phyloP scores from a whole-genome alignment of 2,797 vertebrate genomes.

The Podarcis lilfordi region DNA sequence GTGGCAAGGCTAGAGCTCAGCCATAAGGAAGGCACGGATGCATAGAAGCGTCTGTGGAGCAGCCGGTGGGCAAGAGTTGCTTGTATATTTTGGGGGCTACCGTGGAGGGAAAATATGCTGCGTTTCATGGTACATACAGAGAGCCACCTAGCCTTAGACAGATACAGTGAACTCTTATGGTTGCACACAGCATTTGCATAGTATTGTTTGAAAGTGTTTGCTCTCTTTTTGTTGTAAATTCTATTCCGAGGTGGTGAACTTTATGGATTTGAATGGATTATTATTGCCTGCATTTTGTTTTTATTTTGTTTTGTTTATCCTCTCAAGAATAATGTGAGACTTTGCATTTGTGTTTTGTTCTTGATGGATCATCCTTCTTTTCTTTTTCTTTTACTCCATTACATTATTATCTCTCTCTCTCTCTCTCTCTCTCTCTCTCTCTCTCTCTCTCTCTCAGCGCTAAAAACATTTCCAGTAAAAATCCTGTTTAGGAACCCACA shows the following conservation, averaged over 20 bases:
- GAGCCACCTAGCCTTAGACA: background rate
- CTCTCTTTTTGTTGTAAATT: constrained; percentile 47
- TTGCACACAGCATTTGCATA: background rate
- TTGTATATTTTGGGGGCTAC: background rate
- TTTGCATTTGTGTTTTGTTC: constrained; percentile 33
- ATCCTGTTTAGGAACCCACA: constrained; percentile 70
- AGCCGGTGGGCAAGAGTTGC: background rate
- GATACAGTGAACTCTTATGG: background rate
- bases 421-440: constrained; percentile 26
- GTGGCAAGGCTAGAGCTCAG: background rate
- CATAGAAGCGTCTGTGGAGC: background rate
- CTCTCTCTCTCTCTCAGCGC: constrained; percentile 40
- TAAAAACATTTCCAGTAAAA: constrained; percentile 74
- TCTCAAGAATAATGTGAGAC: constrained; percentile 52
- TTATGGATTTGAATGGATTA: constrained; percentile 49
- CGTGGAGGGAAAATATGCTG: background rate
- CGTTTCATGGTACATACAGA: background rate
- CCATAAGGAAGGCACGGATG: background rate
- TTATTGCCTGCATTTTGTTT: constrained; percentile 50
- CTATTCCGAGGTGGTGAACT: constrained; percentile 32
- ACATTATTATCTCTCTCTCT: constrained; percentile 61
- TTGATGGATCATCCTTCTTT: constrained; percentile 67
- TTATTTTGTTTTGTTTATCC: constrained; percentile 60
- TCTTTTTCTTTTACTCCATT: constrained; percentile 10
- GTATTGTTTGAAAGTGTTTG: constrained; percentile 34